Evolutionary conservation across 2,113 vertebrate species (phyloP).

Genomic region (Cryptoleucopteryx plumbea): DNA sequence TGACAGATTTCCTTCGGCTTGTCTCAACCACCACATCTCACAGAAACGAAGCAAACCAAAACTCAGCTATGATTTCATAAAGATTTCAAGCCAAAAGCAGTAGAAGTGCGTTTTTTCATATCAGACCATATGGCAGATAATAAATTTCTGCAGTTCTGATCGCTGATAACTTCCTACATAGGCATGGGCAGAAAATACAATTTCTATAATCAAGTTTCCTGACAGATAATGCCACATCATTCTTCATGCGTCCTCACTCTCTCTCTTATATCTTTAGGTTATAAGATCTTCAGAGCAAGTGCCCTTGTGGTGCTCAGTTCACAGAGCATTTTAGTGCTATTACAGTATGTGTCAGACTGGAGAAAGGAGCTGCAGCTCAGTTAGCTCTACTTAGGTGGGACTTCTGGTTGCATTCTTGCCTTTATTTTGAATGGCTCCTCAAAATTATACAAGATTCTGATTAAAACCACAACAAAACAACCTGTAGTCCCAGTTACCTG

Average conservation of each 20-base stretch:
- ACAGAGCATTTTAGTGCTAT: background rate
- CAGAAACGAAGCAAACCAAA: background rate
- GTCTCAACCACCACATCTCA: background rate
- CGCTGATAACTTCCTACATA: background rate
- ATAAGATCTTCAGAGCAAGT: background rate
- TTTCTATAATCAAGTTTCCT: background rate
- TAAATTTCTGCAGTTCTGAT: background rate
- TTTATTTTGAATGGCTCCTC: background rate
- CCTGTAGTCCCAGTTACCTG: background rate
- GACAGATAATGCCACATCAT: background rate
- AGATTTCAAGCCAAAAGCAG: background rate
- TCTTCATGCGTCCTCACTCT: background rate
- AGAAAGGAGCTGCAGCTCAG: background rate
- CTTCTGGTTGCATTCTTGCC: background rate
- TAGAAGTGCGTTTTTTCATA: background rate
- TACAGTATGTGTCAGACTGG: background rate
- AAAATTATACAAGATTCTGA: background rate
- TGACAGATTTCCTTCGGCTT: background rate
- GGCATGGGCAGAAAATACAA: background rate
- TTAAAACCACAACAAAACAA: background rate
- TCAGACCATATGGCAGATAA: slow-evolving; percentile 1
- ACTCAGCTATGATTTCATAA: background rate
- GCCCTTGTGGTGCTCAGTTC: background rate
- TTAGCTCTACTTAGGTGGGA: background rate
- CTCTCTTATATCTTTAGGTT: background rate